Conservation (phyloP, 2,797 vertebrate species). For the Morus bassanus region DNA sequence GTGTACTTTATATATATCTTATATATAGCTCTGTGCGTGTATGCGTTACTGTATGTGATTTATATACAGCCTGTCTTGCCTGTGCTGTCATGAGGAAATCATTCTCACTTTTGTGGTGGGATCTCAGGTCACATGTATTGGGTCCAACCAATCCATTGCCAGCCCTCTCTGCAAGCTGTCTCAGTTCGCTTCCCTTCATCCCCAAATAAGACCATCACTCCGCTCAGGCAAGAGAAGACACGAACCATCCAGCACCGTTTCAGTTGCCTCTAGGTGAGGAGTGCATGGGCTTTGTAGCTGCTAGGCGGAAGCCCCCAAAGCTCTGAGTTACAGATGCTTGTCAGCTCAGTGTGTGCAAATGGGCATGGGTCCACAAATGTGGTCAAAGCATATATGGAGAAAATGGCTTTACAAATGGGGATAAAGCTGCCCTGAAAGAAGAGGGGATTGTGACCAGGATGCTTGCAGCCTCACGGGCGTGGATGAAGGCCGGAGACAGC, state of each 20-base stretch:
- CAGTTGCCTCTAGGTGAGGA: neutral
- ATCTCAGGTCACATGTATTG: neutral
- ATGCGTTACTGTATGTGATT: neutral
- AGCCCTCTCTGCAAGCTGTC: neutral
- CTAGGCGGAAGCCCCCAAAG: neutral
- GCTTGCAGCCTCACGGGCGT: fast-evolving
- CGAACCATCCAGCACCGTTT: neutral
- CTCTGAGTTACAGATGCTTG: fast-evolving
- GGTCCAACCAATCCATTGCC: neutral
- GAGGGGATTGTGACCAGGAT: neutral
- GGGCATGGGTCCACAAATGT: neutral
- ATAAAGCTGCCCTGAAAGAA: neutral
- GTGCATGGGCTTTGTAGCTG: neutral
- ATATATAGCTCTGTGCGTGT: neutral
- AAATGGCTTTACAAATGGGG: neutral
- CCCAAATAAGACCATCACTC: neutral
- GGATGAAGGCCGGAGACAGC: neutral
- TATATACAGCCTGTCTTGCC: neutral
- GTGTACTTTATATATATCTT: neutral
- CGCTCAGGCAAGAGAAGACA: neutral
- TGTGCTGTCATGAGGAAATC: neutral
- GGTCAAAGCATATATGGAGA: neutral
- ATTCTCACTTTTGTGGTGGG: neutral
- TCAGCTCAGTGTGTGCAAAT: fast-evolving
- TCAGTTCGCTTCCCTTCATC: neutral